Conservation (phyloP, 2,888 invertebrate genomes). For the Cheilosia urbana region DNA sequence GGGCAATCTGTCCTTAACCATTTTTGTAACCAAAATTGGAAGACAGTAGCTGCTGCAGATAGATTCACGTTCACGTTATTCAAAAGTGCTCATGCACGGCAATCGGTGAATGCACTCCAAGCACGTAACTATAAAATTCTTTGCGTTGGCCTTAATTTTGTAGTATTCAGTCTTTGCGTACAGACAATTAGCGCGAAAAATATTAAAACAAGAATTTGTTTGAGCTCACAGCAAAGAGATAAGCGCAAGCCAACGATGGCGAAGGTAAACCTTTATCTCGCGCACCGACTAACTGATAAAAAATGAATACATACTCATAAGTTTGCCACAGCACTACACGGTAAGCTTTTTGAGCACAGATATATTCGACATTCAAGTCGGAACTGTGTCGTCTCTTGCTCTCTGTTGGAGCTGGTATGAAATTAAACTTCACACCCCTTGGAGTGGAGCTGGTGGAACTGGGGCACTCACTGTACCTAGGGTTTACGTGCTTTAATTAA, state of each 20-base stretch:
- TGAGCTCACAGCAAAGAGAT: constrained; percentile 59
- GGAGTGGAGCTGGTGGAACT: not conserved
- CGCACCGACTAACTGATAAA: constrained; percentile 62
- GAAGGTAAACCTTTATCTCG: constrained; percentile 68
- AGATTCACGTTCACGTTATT: constrained; percentile 1
- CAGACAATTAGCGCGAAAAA: constrained; percentile 53
- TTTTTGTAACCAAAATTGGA: constrained; percentile 72
- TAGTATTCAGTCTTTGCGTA: constrained; percentile 19
- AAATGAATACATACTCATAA: constrained; percentile 5
- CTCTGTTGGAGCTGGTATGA: not conserved
- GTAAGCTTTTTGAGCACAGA: constrained; percentile 46
- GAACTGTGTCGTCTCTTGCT: constrained; percentile 4
- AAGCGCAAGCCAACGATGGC: constrained; percentile 46
- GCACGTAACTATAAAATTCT: constrained; percentile 22
- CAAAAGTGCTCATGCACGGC: not conserved
- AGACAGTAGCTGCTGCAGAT: constrained; percentile 1
- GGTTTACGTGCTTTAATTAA: constrained; percentile 59
- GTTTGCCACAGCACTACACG: constrained; percentile 7
- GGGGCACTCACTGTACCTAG: not conserved
- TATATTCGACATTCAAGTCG: not conserved
- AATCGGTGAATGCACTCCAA: constrained; percentile 21
- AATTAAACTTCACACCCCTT: constrained; percentile 1
- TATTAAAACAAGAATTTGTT: constrained; percentile 57
- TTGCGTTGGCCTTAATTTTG: constrained; percentile 35
- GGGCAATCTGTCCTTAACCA: constrained; percentile 82